Evolutionary conservation across 1,140 invertebrate species (phyloP).

Genomic region (Zaprionus lachaisei): DNA sequence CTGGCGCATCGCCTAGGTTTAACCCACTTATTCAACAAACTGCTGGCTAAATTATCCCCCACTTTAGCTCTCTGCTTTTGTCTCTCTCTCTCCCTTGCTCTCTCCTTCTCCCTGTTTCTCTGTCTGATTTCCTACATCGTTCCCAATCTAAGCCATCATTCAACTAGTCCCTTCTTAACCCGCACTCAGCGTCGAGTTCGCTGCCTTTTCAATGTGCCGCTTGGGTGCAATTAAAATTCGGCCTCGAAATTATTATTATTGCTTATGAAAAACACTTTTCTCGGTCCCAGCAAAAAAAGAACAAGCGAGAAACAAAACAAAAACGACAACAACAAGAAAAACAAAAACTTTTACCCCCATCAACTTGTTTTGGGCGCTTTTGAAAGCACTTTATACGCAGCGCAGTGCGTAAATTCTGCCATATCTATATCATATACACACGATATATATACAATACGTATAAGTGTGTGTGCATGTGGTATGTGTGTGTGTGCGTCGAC

Average conservation of each 20-base stretch:
- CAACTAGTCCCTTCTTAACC: slow-evolving; percentile 30
- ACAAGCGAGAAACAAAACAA: slow-evolving; percentile 37
- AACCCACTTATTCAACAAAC: slow-evolving; percentile 25
- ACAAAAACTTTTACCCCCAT: slow-evolving; percentile 26
- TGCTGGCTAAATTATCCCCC: not conserved
- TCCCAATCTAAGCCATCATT: slow-evolving; percentile 25
- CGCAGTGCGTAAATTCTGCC: slow-evolving; percentile 43
- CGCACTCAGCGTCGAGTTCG: slow-evolving; percentile 20
- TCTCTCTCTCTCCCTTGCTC: not conserved
- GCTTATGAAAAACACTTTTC: slow-evolving; percentile 80
- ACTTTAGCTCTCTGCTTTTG: not conserved
- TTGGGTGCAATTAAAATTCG: slow-evolving; percentile 79
- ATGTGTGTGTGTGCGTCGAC: slow-evolving; percentile 10
- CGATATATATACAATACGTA: slow-evolving; percentile 4
- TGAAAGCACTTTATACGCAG: slow-evolving; percentile 77
- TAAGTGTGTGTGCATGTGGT: not conserved
- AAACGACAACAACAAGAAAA: slow-evolving; percentile 13
- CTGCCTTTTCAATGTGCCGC: slow-evolving; percentile 66
- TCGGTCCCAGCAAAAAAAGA: slow-evolving; percentile 25
- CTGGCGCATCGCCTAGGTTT: slow-evolving; percentile 7
- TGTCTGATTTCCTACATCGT: not conserved
- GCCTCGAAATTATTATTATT: slow-evolving; percentile 80
- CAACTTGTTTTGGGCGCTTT: slow-evolving; percentile 63
- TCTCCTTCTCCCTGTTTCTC: too few relatives aligned
- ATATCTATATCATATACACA: slow-evolving; percentile 44